phyloP scores from a whole-genome alignment of 2,113 vertebrate genomes.

The Cromileptes altivelis region DNA sequence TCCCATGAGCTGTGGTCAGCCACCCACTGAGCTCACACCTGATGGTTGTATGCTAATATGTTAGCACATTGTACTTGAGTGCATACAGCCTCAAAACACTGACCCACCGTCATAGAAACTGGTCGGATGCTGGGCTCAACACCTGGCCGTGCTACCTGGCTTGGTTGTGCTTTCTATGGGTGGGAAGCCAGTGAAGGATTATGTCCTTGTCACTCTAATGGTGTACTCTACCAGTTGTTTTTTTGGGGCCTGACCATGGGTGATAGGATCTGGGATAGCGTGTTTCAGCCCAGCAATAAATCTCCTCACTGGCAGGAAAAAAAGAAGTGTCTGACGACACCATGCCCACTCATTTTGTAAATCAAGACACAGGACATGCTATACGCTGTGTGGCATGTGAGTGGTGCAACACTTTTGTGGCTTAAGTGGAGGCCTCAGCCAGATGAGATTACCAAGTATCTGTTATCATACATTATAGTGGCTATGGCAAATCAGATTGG shows the following conservation, averaged over 20 bases:
- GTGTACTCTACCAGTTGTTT: conserved; percentile 12
- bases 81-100: background rate
- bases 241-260: background rate
- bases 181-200: background rate
- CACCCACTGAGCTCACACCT: background rate
- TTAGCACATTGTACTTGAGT: background rate
- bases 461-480: background rate
- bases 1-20: background rate
- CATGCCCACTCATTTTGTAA: conserved; percentile 22
- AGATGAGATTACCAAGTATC: conserved; percentile 10
- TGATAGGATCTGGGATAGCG: conserved; percentile 15
- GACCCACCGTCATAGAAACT: fast-evolving
- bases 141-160: background rate
- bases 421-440: background rate
- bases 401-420: background rate
- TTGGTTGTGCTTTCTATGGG: background rate
- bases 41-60: background rate
- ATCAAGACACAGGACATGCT: conserved; percentile 10
- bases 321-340: background rate
- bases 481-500: conserved; percentile 13
- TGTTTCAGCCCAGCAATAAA: conserved; percentile 24
- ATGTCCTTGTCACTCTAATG: background rate
- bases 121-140: too few relatives aligned
- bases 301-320: background rate
- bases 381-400: background rate